Evolutionary conservation across 2,113 vertebrate species (phyloP).

Genomic region (Cephalopterus ornatus): DNA sequence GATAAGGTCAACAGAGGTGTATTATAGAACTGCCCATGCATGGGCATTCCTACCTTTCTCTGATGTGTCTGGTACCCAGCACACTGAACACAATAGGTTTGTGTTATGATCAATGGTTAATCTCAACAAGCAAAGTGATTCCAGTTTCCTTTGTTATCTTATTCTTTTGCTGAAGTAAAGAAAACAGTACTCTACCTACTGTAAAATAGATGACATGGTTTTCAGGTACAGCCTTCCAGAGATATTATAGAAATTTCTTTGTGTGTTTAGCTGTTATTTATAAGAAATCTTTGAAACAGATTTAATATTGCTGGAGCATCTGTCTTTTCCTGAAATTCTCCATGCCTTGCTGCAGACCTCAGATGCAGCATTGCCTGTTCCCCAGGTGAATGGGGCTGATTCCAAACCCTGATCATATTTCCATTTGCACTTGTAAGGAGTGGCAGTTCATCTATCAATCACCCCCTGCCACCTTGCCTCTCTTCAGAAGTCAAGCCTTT

Average conservation of each 20-base stretch:
- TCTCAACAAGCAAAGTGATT: neutral
- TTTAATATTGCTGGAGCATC: neutral
- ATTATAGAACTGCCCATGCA: neutral
- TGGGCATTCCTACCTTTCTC: neutral
- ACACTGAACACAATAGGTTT: neutral
- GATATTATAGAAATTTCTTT: neutral
- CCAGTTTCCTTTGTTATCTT: neutral
- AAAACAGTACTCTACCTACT: neutral
- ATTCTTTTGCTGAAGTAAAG: neutral
- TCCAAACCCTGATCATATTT: constrained; percentile 18
- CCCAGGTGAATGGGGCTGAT: neutral
- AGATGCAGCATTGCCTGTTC: neutral
- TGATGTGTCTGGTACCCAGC: neutral
- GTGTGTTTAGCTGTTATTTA: neutral
- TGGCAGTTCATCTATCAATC: constrained; percentile 11
- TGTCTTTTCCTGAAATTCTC: neutral
- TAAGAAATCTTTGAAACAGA: neutral
- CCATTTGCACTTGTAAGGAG: constrained; percentile 36
- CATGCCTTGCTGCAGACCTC: neutral
- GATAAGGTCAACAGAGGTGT: neutral
- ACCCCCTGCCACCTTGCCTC: neutral
- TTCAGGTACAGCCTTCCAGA: neutral
- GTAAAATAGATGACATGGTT: neutral
- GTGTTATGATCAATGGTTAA: neutral
- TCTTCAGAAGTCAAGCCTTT: constrained; percentile 39